Base-by-base conservation (phyloP, 2,888 invertebrate genomes). In the Dendrolimus pini region DNA sequence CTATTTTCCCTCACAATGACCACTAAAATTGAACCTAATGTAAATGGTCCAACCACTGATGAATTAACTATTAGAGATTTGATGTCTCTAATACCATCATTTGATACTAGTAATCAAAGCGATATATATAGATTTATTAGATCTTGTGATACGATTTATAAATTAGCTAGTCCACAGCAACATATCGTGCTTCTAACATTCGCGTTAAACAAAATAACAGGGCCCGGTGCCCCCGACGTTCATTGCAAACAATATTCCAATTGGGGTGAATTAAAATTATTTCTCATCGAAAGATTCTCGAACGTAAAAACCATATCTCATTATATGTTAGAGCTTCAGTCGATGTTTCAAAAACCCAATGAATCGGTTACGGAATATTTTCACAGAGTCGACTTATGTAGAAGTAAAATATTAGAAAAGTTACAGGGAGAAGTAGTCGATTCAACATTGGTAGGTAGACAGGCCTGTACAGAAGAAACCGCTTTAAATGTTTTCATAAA, bases 381-480 rank as follows among this genome's bases (percentile, higher is more conserved):
- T 18, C 65, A 63, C 10, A 58, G 71, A n/a, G 67, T 71, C 1
- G 66, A 71, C 57, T 13, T 64, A 6, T 61, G 62, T 41, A 54
- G 62, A n/a, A 65, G 60, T n/a, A 70, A 70, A 67, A 65, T 71
- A 0, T 41, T 71, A 13, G 69, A 69, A 60, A 71, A 70, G 62
- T 7, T 69, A 41, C 60, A 58, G 1, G 56, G 63, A 0, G 68
- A 72, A 59, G 56, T 65, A n/a, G 14, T 14, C 0, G 67, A 70
- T 41, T 7, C 18, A 0, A 64, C 67, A 0, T 41, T 72, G 12
- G 7, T 14, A 47, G 68, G 66, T 10, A 58, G 68, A 1, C 41
- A 58, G 53, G 52, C 56, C 0, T 63, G 63, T 0, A 61, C 69
- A 0, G 70, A 70, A 54, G 69, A 70, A 58, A 69, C 66, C 7